Evolutionary conservation across 2,888 invertebrate genomes (phyloP), one percentile per base, ranked within the genome.

Genomic region (Diaperis boleti): DNA sequence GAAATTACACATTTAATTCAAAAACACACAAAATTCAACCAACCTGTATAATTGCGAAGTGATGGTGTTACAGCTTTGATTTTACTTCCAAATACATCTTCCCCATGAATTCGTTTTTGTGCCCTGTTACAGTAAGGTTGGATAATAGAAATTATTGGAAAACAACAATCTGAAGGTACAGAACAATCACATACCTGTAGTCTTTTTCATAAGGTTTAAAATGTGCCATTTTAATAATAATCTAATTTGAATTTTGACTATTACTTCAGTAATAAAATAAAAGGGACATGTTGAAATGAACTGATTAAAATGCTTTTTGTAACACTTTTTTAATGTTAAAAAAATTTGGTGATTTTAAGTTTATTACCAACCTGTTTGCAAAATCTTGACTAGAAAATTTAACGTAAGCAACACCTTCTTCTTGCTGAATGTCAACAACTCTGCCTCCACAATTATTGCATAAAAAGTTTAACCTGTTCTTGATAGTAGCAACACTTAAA

Each of bases 371-470:
- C 92, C 92, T 89, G 49, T 86, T 82, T 45, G 92, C 91, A 73
- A 87, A 87, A 74, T 90, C 90, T 41, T 86, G 83, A 33, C 88
- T 89, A 29, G 88, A 84, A 79, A 94, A 94, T 69, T 87, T 84
- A 49, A 94, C 78, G 64, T 87, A 82, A 2, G 93, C 92, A 57
- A 83, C 85, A 41, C 86, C 85, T 6, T 86, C 85, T 14, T 85
- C 84, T 7, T 64, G 60, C 33, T 71, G 61, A 11, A 93, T 83
- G 56, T 84, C 83, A 1, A 89, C 76, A 11, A 94, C 90, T 72
- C 88, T 86, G 1, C 94, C 94, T 0, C 94, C 94, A 76, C 92
- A 92, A 79, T 94, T 94, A 73, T 89, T 89, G 0, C 91, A 89
- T 56, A 94, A 79, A 72, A 88, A 85, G 62, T 88, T 86, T 56